Base-by-base conservation (phyloP, 92 coral and sea anemone genomes). In the Palythoa grandiflora region DNA sequence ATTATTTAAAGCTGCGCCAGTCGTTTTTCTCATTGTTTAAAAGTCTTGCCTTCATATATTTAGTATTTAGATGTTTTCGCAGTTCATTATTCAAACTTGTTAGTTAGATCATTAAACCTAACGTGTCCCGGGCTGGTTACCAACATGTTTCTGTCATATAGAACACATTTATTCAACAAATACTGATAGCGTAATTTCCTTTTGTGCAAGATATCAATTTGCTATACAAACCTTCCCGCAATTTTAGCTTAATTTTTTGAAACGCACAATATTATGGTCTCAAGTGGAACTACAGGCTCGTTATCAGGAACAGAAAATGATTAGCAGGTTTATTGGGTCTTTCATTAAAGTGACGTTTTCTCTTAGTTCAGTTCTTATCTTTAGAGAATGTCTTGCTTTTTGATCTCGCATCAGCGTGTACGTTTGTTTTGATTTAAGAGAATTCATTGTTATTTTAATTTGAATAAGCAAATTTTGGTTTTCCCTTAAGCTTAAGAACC, bases 381-480 rank as follows among this genome's bases (percentile, higher is more conserved):
- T 65, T 55, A 39, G 48, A 6, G 75, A 35, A 47, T 65, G 75
- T 28, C 86, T 81, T 81, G 86, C 44, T 38, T 77, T 77, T 81
- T 51, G 76, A 50, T 66, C 60, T 81, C 86, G 44, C 39, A 66
- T 81, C 86, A 48, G 35, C 44, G 28, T 35, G 53, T 21, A 68
- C 17, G 19, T 63, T 80, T 81, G 86, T 66, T 81, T 81, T 81
- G 51, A 21, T 81, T 66, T 15, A 68, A 66, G 76, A 51, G 17
- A 21, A 17, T 40, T 68, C 86, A 48, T 1, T 81, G 86, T 81
- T 81, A 54, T 81, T 81, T 63, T 50, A 63, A n/a, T 47, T 66
- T 65, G 47, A 81, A 19, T 81, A 81, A 81, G 86, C 86, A 81
- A 60, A 65, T 81, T 81, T 81, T 68, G 76, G 59, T 81, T 79